These are phyloP conservation scores for Anabacerthia variegaticeps DNA, from an alignment of 2,797 vertebrate species.

Conservation along the genomic window DNA sequence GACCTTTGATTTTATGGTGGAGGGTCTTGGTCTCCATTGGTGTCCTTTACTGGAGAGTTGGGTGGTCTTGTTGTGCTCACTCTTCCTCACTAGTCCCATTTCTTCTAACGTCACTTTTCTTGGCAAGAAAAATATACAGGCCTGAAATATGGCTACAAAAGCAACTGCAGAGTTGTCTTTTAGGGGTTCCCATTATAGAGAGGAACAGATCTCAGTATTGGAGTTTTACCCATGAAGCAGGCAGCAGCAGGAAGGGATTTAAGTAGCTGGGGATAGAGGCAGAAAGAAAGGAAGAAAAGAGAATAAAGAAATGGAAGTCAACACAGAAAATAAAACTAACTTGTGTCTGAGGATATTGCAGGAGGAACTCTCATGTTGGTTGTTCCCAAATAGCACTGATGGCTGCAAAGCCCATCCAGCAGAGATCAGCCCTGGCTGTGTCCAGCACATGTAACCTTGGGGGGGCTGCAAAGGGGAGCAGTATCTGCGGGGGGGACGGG, in stretches of 20 bases:
- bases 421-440: neutral
- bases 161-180: neutral
- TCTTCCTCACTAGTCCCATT: neutral
- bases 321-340: neutral
- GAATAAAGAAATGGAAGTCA: neutral
- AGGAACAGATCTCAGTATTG: neutral
- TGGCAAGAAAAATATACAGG: neutral
- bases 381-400: neutral
- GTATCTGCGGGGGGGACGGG: neutral
- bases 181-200: neutral
- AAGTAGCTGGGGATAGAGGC: neutral
- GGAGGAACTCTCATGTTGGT: neutral
- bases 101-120: neutral
- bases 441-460: neutral
- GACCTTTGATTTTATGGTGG: neutral
- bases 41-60: neutral
- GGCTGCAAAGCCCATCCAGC: neutral
- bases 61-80: neutral
- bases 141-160: slow-evolving; percentile 7
- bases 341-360: neutral
- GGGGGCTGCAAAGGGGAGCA: neutral
- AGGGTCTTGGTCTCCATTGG: neutral
- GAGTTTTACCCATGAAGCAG: neutral
- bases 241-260: neutral
- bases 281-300: neutral